These are phyloP conservation scores for Eudorcas thomsonii DNA, from an alignment of 2,113 vertebrate species.

Conservation along the genomic window DNA sequence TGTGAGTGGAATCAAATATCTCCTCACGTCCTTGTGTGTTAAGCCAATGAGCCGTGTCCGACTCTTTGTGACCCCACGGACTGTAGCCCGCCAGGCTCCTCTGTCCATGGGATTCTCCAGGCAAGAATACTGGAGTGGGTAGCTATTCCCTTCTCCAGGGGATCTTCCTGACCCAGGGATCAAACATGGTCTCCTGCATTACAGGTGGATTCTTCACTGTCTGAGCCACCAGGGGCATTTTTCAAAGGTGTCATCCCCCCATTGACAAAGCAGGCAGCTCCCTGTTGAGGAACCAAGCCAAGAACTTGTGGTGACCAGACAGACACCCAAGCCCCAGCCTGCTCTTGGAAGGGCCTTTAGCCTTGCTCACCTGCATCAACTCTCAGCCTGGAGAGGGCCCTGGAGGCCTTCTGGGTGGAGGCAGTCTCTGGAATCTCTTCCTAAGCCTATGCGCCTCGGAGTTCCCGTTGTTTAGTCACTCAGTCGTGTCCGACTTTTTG, in stretches of 20 bases:
- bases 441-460: not conserved
- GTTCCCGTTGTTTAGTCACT: not conserved
- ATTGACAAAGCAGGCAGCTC: not conserved
- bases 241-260: conserved; percentile 30
- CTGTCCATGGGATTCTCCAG: not conserved
- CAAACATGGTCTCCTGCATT: not conserved
- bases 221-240: not conserved
- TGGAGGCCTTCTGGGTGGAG: not conserved
- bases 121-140: not conserved
- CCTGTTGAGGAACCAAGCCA: not conserved
- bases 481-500: not conserved
- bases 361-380: rapidly evolving
- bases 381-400: not conserved
- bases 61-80: not conserved
- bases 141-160: not conserved
- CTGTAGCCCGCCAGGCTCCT: not conserved
- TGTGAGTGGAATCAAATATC: not conserved
- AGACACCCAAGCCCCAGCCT: not conserved
- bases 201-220: not conserved
- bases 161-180: not conserved
- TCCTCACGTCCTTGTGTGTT: not conserved
- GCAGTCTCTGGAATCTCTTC: not conserved
- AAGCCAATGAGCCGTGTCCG: rapidly evolving
- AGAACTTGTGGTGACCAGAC: not conserved
- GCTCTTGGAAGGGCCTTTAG: not conserved